Conservation (phyloP, 2,113 vertebrate genomes). For the Dascyllus trimaculatus region DNA sequence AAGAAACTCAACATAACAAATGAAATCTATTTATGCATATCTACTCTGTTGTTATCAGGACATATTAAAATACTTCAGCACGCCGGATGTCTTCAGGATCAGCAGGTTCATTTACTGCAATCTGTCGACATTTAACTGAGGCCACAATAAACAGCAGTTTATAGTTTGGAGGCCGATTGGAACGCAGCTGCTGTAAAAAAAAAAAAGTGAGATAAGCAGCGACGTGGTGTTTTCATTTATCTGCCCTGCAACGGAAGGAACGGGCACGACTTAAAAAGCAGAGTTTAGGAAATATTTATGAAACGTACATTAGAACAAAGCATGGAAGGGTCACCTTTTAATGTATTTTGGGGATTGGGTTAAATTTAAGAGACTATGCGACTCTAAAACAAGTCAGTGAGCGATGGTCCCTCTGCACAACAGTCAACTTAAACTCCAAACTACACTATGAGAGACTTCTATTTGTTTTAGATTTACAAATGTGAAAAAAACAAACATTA, state of each 20-base stretch:
- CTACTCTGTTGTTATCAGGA: too few species aligned
- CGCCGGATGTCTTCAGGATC: not conserved
- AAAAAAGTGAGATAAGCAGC: conserved; percentile 11
- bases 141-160: not conserved
- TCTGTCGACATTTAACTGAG: not conserved
- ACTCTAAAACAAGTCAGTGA: conserved; percentile 50
- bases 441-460: not conserved
- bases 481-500: not conserved
- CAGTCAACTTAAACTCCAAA: not conserved
- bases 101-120: conserved; percentile 13
- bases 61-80: not conserved
- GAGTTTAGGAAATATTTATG: conserved; percentile 2
- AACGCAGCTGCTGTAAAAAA: not conserved
- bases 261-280: too few species aligned
- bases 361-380: not conserved
- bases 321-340: not conserved
- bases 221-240: not conserved
- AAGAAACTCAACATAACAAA: too few species aligned
- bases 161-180: not conserved
- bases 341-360: not conserved
- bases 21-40: too few species aligned
- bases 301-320: not conserved
- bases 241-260: not conserved
- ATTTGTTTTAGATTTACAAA: conserved; percentile 22
- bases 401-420: not conserved